These are phyloP conservation scores for Ichneumon xanthorius DNA, from an alignment of 2,888 invertebrate genomes.

Conservation along the genomic window DNA sequence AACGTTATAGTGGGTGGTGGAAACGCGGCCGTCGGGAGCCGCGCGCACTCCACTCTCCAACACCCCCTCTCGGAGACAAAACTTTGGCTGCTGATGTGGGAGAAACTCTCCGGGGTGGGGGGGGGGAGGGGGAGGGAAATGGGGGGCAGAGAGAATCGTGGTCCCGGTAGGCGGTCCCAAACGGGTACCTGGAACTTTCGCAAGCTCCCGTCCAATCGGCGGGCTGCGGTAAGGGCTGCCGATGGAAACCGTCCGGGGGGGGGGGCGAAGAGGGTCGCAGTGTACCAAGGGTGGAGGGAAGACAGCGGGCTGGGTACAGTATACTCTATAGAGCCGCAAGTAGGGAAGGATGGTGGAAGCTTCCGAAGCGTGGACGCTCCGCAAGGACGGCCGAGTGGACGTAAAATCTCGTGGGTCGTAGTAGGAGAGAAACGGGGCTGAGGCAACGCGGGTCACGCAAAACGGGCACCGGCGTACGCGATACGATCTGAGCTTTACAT, in stretches of 20 bases:
- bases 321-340: constrained; percentile 15
- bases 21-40: constrained; percentile 37
- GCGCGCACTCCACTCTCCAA: constrained; percentile 55
- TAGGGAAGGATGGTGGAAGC: constrained; percentile 33
- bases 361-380: constrained; percentile 20
- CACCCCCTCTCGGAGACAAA: constrained; percentile 54
- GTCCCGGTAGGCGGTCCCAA: constrained; percentile 79
- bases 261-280: not conserved
- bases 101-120: not conserved
- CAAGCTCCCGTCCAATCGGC: constrained; percentile 81
- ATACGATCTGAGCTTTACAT: too few species aligned
- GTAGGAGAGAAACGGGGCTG: too few species aligned
- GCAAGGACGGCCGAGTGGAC: constrained; percentile 41
- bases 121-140: not conserved
- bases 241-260: constrained; percentile 48
- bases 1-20: constrained; percentile 21
- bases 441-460: too few species aligned
- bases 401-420: constrained; percentile 52
- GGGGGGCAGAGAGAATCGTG: constrained; percentile 65
- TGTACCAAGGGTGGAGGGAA: constrained; percentile 4
- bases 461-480: too few species aligned
- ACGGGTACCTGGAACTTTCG: constrained; percentile 81
- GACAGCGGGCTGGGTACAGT: not conserved
- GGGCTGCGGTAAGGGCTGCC: constrained; percentile 68
- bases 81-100: constrained; percentile 63